These are phyloP conservation scores for Otus scops DNA, from an alignment of 2,797 vertebrate genomes.

Conservation along the genomic window DNA sequence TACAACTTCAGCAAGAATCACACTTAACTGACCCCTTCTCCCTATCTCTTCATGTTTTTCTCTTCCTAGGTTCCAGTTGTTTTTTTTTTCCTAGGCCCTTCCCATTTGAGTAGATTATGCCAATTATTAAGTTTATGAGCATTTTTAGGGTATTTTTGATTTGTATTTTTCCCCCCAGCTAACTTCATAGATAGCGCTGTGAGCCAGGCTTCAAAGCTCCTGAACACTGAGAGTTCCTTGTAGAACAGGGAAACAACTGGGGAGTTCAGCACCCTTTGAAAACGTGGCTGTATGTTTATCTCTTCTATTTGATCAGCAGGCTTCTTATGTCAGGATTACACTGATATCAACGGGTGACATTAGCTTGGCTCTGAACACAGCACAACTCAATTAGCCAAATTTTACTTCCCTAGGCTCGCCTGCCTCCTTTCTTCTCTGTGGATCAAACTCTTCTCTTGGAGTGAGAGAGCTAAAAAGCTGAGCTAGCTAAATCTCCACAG, in stretches of 20 bases:
- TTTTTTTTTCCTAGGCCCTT: background rate
- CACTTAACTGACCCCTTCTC: background rate
- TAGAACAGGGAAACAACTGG: background rate
- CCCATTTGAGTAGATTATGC: background rate
- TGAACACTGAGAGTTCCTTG: background rate
- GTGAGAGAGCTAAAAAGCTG: background rate
- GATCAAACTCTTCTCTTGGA: background rate
- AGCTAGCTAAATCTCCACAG: background rate
- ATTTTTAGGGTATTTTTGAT: background rate
- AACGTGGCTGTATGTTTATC: background rate
- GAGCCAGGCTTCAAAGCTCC: background rate
- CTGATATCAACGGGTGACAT: background rate
- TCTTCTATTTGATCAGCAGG: background rate
- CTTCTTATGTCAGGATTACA: background rate
- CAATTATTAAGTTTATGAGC: background rate
- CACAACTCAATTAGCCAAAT: background rate
- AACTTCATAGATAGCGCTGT: background rate
- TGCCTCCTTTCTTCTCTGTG: background rate
- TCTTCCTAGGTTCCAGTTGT: fast-evolving
- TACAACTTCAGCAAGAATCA: background rate
- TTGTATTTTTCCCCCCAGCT: background rate
- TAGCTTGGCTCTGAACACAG: background rate
- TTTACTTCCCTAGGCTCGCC: background rate
- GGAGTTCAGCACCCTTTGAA: background rate
- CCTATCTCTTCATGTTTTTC: background rate